Evolutionary conservation across 2,113 vertebrate species (phyloP).

Genomic region (Thomomys bottae): DNA sequence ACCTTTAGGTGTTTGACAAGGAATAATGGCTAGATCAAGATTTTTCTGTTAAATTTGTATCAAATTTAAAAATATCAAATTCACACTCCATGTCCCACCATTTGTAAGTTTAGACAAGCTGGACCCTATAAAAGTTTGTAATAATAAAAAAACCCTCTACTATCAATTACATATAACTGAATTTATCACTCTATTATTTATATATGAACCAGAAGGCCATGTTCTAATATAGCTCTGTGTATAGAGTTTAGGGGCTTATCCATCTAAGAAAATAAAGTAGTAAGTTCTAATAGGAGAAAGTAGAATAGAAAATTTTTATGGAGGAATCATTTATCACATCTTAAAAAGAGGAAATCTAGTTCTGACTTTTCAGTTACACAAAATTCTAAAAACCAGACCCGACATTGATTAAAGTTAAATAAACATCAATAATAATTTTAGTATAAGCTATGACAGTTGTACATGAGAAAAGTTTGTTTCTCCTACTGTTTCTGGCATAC

Average conservation of each 20-base stretch:
- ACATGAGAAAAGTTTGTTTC: constrained; percentile 69
- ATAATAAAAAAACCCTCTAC: neutral
- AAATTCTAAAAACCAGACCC: constrained; percentile 40
- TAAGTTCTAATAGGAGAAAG: constrained; percentile 20
- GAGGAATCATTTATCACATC: constrained; percentile 9
- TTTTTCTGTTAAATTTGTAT: constrained; percentile 31
- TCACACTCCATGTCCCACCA: neutral
- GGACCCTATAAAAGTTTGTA: constrained; percentile 4
- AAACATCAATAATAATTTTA: constrained; percentile 73
- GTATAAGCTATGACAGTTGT: constrained; percentile 69
- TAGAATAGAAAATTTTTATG: neutral
- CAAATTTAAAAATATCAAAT: constrained; percentile 11
- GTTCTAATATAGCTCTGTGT: no score
- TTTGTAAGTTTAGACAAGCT: neutral
- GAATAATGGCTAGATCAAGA: neutral
- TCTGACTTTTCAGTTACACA: constrained; percentile 48
- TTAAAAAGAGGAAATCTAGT: constrained; percentile 34
- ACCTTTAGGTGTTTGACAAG: neutral
- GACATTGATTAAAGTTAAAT: constrained; percentile 61
- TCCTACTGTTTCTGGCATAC: constrained; percentile 72
- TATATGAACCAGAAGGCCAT: neutral
- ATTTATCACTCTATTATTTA: neutral
- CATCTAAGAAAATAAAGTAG: neutral
- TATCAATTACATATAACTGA: neutral
- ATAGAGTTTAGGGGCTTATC: neutral